These are phyloP conservation scores for Melierax canorus DNA, from an alignment of 2,113 vertebrate species.

Conservation along the genomic window DNA sequence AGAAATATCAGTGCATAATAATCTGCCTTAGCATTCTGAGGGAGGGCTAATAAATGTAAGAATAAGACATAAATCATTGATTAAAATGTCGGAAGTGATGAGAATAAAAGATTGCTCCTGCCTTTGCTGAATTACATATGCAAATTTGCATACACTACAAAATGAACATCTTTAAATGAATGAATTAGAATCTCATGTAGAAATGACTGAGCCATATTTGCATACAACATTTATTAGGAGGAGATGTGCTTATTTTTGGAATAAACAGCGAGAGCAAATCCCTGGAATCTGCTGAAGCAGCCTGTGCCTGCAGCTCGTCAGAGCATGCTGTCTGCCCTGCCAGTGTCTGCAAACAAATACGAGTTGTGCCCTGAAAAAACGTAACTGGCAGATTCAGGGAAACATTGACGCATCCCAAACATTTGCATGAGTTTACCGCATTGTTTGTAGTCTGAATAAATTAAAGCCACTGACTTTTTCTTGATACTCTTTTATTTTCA, in stretches of 20 bases:
- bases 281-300: constrained; percentile 39
- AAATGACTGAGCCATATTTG: constrained; percentile 54
- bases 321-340: background rate
- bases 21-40: constrained; percentile 26
- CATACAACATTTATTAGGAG: constrained; percentile 53
- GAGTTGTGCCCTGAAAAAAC: background rate
- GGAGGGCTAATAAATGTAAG: constrained; percentile 47
- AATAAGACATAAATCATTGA: constrained; percentile 60
- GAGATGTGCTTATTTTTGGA: constrained; percentile 37
- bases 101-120: constrained; percentile 63
- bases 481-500: background rate
- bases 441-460: background rate
- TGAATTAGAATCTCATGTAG: constrained; percentile 40
- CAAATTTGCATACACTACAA: constrained; percentile 42
- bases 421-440: background rate
- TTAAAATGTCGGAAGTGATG: constrained; percentile 65
- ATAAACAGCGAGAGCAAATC: constrained; percentile 32
- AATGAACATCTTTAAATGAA: constrained; percentile 56
- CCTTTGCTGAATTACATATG: constrained; percentile 58
- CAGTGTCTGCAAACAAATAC: background rate
- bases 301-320: background rate
- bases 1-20: constrained; percentile 49
- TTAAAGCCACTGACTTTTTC: background rate
- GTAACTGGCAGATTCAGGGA: background rate
- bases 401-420: background rate